Conservation (phyloP, 2,888 invertebrate genomes). For the Lamproptera curius region DNA sequence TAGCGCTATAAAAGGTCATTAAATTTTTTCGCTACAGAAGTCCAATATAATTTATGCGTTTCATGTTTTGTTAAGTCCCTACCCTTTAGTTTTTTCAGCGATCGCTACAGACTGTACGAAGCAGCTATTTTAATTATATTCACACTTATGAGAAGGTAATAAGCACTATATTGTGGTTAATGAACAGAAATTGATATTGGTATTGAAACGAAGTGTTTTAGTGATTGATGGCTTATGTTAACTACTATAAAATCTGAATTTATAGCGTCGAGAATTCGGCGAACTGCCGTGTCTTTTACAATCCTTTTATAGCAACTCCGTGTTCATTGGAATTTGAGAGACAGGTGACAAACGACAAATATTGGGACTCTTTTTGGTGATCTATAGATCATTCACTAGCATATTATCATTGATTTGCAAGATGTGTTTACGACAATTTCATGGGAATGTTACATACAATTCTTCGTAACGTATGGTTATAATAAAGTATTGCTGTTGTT, state of each 20-base stretch:
- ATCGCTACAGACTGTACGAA: background rate
- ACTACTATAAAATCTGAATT: slow-evolving; percentile 48
- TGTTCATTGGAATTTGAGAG: slow-evolving; percentile 26
- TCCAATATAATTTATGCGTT: slow-evolving; percentile 49
- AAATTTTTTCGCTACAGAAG: slow-evolving; percentile 38
- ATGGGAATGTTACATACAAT: no score
- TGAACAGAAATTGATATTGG: slow-evolving; percentile 27
- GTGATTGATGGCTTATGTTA: slow-evolving; percentile 62
- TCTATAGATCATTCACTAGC: no score
- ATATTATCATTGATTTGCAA: no score
- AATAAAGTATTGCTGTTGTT: no score
- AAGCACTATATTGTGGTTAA: slow-evolving; percentile 17
- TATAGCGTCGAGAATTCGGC: slow-evolving; percentile 62
- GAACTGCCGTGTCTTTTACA: slow-evolving; percentile 55
- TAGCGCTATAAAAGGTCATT: slow-evolving; percentile 32
- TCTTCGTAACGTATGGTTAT: no score
- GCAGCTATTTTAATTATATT: slow-evolving; percentile 21
- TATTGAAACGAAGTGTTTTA: slow-evolving; percentile 38
- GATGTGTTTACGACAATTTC: no score
- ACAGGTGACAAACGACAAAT: slow-evolving; percentile 35
- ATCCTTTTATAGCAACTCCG: slow-evolving; percentile 39
- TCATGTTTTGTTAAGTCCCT: slow-evolving; percentile 45
- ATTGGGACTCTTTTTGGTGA: no score
- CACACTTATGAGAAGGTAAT: slow-evolving; percentile 24
- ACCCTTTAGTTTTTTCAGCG: slow-evolving; percentile 40